Conservation (phyloP, 2,797 vertebrate species). For the Platyrinchus mystaceus region DNA sequence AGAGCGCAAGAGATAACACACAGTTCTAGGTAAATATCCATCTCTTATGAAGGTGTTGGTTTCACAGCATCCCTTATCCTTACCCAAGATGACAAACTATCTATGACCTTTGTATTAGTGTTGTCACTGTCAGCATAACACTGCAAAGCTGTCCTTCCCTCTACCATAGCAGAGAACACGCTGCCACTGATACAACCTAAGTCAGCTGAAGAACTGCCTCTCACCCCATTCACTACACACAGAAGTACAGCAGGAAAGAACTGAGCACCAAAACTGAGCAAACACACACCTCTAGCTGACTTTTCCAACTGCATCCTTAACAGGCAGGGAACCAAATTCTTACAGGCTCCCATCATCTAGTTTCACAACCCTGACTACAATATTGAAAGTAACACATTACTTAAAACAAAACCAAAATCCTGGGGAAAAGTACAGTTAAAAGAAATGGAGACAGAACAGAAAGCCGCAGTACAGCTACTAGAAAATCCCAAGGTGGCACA, state of each 20-base stretch:
- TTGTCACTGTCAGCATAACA: neutral
- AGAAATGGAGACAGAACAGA: neutral
- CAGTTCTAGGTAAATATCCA: neutral
- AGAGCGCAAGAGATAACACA: neutral
- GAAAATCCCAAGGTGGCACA: neutral
- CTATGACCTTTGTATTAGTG: neutral
- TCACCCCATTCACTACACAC: neutral
- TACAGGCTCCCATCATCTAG: neutral
- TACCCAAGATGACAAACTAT: neutral
- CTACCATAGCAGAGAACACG: accelerated
- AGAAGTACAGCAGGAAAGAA: neutral
- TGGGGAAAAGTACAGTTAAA: neutral
- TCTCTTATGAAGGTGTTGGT: neutral
- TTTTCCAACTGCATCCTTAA: neutral
- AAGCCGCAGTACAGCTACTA: neutral
- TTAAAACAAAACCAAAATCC: neutral
- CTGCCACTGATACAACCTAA: neutral
- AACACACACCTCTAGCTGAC: neutral
- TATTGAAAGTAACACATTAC: neutral
- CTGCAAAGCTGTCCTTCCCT: neutral
- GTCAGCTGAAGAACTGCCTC: neutral
- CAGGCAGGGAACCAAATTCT: neutral
- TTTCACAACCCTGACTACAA: neutral
- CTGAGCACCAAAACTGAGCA: neutral
- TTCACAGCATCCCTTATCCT: neutral